phyloP scores from a whole-genome alignment of 2,113 vertebrate species.

The Muntiacus reevesi region DNA sequence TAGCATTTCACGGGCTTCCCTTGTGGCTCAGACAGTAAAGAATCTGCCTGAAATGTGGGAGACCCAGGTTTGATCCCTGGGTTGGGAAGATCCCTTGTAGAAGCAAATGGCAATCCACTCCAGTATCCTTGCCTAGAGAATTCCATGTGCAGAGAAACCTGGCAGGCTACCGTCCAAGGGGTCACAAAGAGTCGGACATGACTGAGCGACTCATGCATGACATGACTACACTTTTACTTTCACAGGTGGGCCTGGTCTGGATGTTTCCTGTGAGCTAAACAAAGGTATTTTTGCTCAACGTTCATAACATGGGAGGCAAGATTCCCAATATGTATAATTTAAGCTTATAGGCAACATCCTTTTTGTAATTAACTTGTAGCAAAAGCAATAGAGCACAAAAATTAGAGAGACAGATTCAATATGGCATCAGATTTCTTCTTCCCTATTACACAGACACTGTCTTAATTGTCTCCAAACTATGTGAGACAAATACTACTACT shows the following conservation, averaged over 20 bases:
- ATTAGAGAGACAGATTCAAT: background rate
- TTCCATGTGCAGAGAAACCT: background rate
- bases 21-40: background rate
- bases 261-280: background rate
- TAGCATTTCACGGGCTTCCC: background rate
- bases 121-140: background rate
- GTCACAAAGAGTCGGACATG: background rate
- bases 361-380: background rate
- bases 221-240: background rate
- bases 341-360: background rate
- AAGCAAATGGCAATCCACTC: background rate
- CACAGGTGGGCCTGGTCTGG: background rate
- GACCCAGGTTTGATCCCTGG: background rate
- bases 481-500: background rate
- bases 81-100: background rate
- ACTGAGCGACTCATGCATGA: background rate
- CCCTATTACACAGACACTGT: background rate
- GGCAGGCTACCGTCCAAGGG: accelerated
- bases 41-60: background rate
- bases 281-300: background rate
- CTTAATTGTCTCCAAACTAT: background rate
- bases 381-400: background rate
- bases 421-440: background rate
- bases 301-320: background rate
- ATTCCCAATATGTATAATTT: background rate